phyloP scores from a whole-genome alignment of 2,888 invertebrate genomes.

The Eupithecia exiguata region DNA sequence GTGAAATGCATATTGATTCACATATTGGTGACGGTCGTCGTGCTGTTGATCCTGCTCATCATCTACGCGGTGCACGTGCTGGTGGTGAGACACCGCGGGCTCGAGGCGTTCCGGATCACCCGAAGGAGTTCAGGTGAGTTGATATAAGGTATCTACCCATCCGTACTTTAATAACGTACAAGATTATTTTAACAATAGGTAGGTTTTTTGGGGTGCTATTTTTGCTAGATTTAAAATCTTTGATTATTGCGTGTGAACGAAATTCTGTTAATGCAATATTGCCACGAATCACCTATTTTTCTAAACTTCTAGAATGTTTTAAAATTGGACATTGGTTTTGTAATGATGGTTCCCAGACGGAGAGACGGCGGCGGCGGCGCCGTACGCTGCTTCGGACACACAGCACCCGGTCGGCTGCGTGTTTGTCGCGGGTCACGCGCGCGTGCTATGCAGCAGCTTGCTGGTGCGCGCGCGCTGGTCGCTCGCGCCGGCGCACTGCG shows the following conservation, averaged over 20 bases:
- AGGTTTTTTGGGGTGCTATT: too few relatives aligned
- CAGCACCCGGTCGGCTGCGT: constrained; percentile 18
- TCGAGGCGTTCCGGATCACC: neutral
- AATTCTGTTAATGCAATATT: neutral
- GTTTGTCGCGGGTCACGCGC: constrained; percentile 3
- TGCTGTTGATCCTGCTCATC: neutral
- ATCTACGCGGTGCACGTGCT: constrained; percentile 1
- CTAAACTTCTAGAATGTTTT: too few relatives aligned
- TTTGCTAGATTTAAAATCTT: too few relatives aligned
- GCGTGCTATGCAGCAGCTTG: constrained; percentile 23
- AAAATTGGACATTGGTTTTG: too few relatives aligned
- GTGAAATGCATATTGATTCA: constrained; percentile 3
- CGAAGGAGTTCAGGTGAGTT: neutral
- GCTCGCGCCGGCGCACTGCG: constrained; percentile 35
- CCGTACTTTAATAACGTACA: too few relatives aligned
- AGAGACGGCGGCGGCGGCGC: neutral
- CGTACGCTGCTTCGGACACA: neutral
- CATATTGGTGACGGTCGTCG: neutral
- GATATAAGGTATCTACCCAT: neutral
- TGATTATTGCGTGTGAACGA: too few relatives aligned
- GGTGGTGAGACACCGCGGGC: neutral
- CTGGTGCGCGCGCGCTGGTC: constrained; percentile 27
- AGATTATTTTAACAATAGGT: too few relatives aligned
- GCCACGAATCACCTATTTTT: too few relatives aligned
- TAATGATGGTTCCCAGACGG: neutral